These are phyloP conservation scores for Drosophila bocki DNA, from an alignment of 1,140 invertebrate genomes.

Conservation along the genomic window DNA sequence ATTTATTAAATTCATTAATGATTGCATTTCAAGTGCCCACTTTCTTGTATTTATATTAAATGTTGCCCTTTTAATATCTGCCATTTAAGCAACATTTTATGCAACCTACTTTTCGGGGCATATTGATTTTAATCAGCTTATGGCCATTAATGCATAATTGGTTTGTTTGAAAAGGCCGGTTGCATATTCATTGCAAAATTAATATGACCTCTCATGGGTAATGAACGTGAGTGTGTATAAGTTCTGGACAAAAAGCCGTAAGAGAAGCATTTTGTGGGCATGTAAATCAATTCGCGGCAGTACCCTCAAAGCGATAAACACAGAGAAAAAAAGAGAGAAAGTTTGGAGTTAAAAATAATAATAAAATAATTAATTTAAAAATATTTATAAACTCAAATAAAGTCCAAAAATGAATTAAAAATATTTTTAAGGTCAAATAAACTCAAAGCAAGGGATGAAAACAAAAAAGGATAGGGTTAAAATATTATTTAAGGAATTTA, in stretches of 20 bases:
- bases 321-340: neutral
- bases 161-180: conserved; percentile 23
- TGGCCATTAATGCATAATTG: conserved; percentile 28
- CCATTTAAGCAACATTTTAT: conserved; percentile 3
- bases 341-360: neutral
- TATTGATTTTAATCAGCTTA: conserved; percentile 23
- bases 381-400: neutral
- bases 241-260: conserved; percentile 23
- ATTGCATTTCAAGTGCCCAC: neutral
- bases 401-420: neutral
- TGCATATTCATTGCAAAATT: conserved; percentile 41
- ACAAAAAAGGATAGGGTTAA: neutral
- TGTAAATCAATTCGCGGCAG: conserved; percentile 59
- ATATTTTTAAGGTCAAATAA: neutral
- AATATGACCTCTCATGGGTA: conserved; percentile 25
- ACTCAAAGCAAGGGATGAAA: neutral
- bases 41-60: neutral
- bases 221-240: conserved; percentile 19
- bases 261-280: conserved; percentile 41
- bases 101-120: conserved; percentile 3
- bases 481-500: neutral
- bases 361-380: neutral
- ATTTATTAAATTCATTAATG: too few relatives aligned
- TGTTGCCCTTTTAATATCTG: neutral
- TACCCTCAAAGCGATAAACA: neutral